Percentiles rank a stretch among this genome's conserved stretches.
These are phyloP conservation scores for Antitype chi DNA, from an alignment of 2,888 invertebrate species.

Conservation along the genomic window DNA sequence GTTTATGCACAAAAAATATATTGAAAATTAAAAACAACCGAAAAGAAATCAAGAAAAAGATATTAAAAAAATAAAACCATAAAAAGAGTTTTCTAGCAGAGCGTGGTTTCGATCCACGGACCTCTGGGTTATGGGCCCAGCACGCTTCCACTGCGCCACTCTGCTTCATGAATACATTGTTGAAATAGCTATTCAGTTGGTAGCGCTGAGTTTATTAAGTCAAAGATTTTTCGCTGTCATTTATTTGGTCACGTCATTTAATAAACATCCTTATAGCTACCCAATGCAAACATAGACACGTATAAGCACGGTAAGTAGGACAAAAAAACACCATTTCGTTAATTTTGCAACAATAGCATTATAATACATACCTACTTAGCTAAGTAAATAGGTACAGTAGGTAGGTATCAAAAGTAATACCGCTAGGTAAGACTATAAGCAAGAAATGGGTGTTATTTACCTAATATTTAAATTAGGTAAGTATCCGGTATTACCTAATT, in stretches of 20 bases:
- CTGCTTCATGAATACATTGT: constrained; percentile 72
- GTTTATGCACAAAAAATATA: background rate
- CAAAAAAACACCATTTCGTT: background rate
- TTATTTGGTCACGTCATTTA: background rate
- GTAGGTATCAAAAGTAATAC: background rate
- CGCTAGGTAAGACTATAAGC: background rate
- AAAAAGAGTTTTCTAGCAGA: constrained; percentile 91
- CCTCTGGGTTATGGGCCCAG: constrained; percentile 97
- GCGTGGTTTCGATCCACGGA: constrained; percentile 97
- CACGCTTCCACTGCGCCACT: constrained; percentile 96
- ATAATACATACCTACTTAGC: background rate
- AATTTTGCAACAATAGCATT: background rate
- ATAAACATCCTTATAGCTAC: background rate
- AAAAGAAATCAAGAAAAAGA: constrained; percentile 9
- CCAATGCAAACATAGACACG: background rate
- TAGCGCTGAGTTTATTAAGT: background rate
- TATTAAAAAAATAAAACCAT: constrained; percentile 33
- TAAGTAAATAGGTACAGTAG: background rate
- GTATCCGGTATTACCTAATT: constrained; percentile 21
- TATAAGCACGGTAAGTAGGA: too few relatives aligned
- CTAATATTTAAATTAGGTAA: constrained; percentile 15
- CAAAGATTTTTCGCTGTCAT: background rate
- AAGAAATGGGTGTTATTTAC: background rate
- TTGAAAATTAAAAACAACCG: background rate
- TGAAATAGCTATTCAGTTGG: constrained; percentile 69